phyloP scores from a whole-genome alignment of 2,113 vertebrate genomes.

The Rhinolophus sinicus region DNA sequence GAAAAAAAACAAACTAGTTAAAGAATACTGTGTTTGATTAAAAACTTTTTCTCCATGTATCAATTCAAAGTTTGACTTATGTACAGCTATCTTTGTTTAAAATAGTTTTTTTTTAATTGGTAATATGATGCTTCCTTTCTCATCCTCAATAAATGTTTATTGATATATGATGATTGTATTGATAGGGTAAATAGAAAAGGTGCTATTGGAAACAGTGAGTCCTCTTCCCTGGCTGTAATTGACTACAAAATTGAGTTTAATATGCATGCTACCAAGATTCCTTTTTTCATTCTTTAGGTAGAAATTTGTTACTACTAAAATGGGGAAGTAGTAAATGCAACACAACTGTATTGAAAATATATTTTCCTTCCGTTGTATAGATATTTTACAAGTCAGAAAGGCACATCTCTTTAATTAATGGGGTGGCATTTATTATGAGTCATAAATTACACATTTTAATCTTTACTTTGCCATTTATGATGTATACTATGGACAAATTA shows the following conservation, averaged over 20 bases:
- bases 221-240: background rate
- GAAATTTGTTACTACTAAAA: background rate
- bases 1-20: background rate
- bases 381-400: background rate
- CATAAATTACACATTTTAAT: background rate
- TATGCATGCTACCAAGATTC: background rate
- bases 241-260: background rate
- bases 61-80: background rate
- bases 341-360: background rate
- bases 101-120: background rate
- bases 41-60: background rate
- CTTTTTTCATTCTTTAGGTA: background rate
- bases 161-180: background rate
- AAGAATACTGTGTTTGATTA: background rate
- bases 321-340: background rate
- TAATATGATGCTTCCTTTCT: background rate
- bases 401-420: background rate
- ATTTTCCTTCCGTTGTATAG: background rate
- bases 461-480: background rate
- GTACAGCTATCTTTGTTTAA: background rate
- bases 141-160: background rate
- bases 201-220: background rate
- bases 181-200: background rate
- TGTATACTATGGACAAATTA: background rate
- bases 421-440: background rate